Evolutionary conservation across 2,113 vertebrate species (phyloP), one percentile per base, ranked within the genome.

Genomic region (Erythrocercus mccallii): DNA sequence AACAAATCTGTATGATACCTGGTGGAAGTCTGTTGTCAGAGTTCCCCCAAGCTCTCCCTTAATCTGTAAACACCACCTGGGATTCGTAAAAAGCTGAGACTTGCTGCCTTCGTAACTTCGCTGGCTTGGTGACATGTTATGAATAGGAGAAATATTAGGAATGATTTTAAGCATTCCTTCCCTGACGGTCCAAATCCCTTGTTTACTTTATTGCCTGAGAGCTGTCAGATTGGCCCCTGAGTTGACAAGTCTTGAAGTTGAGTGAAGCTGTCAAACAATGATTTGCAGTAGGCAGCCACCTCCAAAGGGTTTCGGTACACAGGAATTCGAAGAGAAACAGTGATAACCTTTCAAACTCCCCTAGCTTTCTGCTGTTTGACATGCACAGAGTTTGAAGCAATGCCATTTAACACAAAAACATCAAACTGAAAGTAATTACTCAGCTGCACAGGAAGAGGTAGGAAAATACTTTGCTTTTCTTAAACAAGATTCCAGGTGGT

Each of bases 151-250:
- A 97, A 97, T 97, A 98, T 98, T 97, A 96, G 96, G 96, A 94
- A 96, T 94, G 88, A 98, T 98, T 98, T 97, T 96, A 92, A 88
- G 94, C 97, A 97, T 98, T 98, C 97, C 96, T 97, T 80, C 74
- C 86, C 80, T 92, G 94, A 95, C 79, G 91, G 95, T 78, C 89
- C 94, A 97, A 97, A 97, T 97, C 96, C 93, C 88, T 95, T 98
- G 98, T 98, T 98, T 98, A 97, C 95, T 97, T 97, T 98, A 95
- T 97, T 96, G 95, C 97, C 95, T 77, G 95, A 96, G 95, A 94
- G 92, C 96, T 97, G 97, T 97, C 97, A 97, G 87, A 92, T 94
- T 84, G 92, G 76, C 82, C 88, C 31, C 14, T 65, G 85, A 96
- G 84, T 60, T 95, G 97, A 96, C 91, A 86, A 95, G 91, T 83